A percentile compares a stretch with the other conserved stretches of the same genome.
Conservation (phyloP, 1,140 invertebrate genomes). For the Ostrea denselamellosa region DNA sequence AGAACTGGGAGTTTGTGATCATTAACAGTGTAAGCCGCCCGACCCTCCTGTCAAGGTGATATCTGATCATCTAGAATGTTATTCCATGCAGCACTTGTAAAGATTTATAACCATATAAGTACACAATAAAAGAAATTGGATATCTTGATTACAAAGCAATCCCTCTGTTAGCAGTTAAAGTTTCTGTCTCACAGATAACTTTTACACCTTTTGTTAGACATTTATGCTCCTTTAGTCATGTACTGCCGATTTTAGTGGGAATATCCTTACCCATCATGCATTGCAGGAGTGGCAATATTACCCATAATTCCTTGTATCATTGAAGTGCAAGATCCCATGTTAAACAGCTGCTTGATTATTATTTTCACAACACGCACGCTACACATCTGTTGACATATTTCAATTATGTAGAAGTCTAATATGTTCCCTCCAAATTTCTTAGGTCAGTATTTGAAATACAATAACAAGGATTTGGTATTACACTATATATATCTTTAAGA, state of each 20-base stretch:
- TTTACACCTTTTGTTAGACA: background rate
- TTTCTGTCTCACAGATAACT: slow-evolving; percentile 26
- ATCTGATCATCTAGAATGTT: background rate
- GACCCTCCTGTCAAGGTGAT: background rate
- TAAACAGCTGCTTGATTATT: slow-evolving; percentile 11
- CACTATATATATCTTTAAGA: background rate
- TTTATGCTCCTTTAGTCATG: slow-evolving; percentile 5
- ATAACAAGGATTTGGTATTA: background rate
- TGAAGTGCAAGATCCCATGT: background rate
- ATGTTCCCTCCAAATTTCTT: background rate
- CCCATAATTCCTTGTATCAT: background rate
- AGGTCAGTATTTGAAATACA: background rate
- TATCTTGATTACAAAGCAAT: slow-evolving; percentile 38
- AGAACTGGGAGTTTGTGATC: slow-evolving; percentile 1
- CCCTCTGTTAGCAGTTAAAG: slow-evolving; percentile 20
- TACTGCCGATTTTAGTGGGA: background rate
- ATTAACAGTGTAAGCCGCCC: background rate
- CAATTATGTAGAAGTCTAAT: background rate
- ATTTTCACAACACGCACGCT: background rate
- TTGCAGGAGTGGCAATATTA: background rate
- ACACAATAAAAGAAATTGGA: slow-evolving; percentile 37
- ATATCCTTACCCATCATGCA: background rate
- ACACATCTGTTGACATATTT: slow-evolving; percentile 28
- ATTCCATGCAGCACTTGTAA: slow-evolving; percentile 7
- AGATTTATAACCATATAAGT: slow-evolving; percentile 33